These are phyloP conservation scores for Artibeus jamaicensis DNA, from an alignment of 2,797 vertebrate genomes.

Conservation along the genomic window DNA sequence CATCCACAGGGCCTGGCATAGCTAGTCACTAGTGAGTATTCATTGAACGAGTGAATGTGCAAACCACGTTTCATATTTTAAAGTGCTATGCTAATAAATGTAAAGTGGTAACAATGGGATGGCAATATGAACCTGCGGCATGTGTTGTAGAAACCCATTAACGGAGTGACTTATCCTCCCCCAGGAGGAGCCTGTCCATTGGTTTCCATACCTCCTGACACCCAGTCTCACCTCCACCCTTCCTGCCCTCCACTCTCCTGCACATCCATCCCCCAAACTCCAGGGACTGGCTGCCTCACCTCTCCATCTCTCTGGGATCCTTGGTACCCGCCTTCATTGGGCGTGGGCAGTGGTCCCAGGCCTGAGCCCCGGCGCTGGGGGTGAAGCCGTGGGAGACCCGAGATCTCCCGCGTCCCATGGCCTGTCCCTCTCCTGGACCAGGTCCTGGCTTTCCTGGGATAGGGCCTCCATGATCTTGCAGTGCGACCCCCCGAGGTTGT, in stretches of 20 bases:
- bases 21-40: background rate
- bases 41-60: background rate
- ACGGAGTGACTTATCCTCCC: background rate
- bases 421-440: background rate
- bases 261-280: background rate
- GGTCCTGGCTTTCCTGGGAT: background rate
- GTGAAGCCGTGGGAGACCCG: background rate
- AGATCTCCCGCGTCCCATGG: background rate
- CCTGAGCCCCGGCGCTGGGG: rapidly evolving
- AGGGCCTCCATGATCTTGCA: background rate
- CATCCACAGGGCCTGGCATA: background rate
- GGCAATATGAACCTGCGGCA: no score
- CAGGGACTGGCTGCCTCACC: background rate
- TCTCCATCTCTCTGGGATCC: background rate
- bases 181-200: background rate
- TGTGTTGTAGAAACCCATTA: rapidly evolving
- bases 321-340: background rate
- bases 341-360: background rate
- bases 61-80: no score
- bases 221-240: background rate
- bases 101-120: rapidly evolving
- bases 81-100: background rate
- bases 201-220: no score
- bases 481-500: background rate
- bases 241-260: background rate